phyloP scores from a whole-genome alignment of 2,113 vertebrate genomes.

The Etheostoma spectabile region DNA sequence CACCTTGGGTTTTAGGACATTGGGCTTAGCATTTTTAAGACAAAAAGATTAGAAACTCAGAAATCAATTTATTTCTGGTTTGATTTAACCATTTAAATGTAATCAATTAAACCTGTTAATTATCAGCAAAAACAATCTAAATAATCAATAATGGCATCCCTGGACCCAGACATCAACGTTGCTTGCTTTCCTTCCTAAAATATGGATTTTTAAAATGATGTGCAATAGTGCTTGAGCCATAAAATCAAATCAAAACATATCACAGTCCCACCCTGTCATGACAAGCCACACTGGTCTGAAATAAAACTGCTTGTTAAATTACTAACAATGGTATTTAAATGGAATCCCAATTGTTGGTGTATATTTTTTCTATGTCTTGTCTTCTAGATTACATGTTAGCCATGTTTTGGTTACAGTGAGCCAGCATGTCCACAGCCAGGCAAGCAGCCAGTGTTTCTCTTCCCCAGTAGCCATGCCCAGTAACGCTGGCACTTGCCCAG shows the following conservation, averaged over 20 bases:
- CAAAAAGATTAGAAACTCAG: background rate
- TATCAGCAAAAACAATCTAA: background rate
- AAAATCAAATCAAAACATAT: slow-evolving; percentile 3
- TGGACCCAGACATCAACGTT: background rate
- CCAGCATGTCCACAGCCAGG: slow-evolving; percentile 27
- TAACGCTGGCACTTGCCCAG: slow-evolving; percentile 70
- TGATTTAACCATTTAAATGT: background rate
- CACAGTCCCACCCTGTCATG: background rate
- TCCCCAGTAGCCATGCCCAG: slow-evolving; percentile 58
- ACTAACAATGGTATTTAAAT: background rate
- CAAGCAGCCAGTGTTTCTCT: slow-evolving; percentile 66
- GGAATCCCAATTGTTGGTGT: background rate
- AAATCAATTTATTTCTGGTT: too few relatives aligned
- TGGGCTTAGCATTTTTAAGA: too few relatives aligned
- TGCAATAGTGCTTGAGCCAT: slow-evolving; percentile 25
- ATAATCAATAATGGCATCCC: background rate
- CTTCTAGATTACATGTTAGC: slow-evolving; percentile 4
- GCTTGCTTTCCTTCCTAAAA: background rate
- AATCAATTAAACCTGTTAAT: background rate
- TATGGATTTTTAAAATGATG: background rate
- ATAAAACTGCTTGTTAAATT: background rate
- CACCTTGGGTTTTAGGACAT: too few relatives aligned
- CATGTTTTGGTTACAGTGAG: slow-evolving; percentile 14
- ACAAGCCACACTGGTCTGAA: background rate
- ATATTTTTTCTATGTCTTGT: background rate